Percentiles rank a stretch among this genome's conserved stretches.
phyloP scores from a whole-genome alignment of 2,113 vertebrate species.

The Albula glossodonta region DNA sequence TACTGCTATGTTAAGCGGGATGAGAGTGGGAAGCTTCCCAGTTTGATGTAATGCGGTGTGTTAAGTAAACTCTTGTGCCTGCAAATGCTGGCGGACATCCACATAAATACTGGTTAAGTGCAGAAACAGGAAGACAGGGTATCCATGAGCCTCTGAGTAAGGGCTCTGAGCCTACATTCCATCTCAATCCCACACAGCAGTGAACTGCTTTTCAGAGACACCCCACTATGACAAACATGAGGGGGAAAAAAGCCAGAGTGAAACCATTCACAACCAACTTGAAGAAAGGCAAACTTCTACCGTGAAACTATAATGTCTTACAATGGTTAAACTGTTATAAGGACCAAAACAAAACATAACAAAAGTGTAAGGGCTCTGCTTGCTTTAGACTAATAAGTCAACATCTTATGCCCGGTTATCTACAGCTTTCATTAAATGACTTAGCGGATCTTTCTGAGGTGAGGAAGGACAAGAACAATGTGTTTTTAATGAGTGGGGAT shows the following conservation, averaged over 20 bases:
- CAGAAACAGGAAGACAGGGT: neutral
- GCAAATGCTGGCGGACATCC: conserved; percentile 45
- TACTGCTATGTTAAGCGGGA: conserved; percentile 56
- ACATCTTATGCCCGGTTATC: conserved; percentile 43
- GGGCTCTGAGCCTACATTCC: neutral
- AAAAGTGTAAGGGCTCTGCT: conserved; percentile 34
- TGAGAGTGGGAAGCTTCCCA: conserved; percentile 49
- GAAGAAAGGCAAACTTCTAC: conserved; percentile 27
- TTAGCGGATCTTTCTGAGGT: conserved; percentile 35
- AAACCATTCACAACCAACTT: conserved; percentile 35
- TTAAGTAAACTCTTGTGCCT: conserved; percentile 62
- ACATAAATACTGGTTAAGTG: conserved; percentile 35
- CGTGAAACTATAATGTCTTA: conserved; percentile 17
- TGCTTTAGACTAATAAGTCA: conserved; percentile 34
- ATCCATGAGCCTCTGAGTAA: neutral
- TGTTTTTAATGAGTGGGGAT: conserved; percentile 50
- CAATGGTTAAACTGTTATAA: conserved; percentile 45
- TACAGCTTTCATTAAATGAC: conserved; percentile 44
- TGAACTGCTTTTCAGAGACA: too few species aligned
- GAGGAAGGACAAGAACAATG: conserved; percentile 40
- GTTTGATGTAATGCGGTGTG: conserved; percentile 61
- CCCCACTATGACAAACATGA: neutral
- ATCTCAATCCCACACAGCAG: neutral
- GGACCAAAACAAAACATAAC: neutral
- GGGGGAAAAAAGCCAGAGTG: conserved; percentile 28